Evolutionary conservation across 2,888 invertebrate species (phyloP).

Genomic region (Aspidapion aeneum): DNA sequence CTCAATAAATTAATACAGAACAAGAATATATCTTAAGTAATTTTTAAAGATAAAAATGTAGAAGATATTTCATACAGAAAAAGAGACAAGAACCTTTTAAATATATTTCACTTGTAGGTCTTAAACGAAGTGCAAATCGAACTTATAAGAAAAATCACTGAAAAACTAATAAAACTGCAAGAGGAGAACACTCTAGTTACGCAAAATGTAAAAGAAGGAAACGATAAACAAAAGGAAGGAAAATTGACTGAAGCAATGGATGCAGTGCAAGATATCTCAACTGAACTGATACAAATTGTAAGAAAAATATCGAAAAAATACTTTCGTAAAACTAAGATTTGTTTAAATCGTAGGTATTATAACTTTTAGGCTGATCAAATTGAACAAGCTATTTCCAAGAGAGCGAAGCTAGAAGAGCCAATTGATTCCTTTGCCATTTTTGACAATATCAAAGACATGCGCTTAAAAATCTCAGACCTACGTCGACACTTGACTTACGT

Average conservation of each 20-base stretch:
- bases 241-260: constrained; percentile 39
- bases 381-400: constrained; percentile 19
- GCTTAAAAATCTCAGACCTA: constrained; percentile 46
- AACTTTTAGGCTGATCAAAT: constrained; percentile 32
- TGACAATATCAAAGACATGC: constrained; percentile 33
- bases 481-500: constrained; percentile 45
- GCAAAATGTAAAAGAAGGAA: constrained; percentile 33
- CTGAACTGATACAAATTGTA: constrained; percentile 45
- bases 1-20: too few relatives aligned
- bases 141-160: constrained; percentile 43
- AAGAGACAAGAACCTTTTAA: too few relatives aligned
- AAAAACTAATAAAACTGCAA: constrained; percentile 46
- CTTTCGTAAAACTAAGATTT: too few relatives aligned
- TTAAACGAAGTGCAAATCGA: constrained; percentile 46
- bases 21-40: too few relatives aligned
- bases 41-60: too few relatives aligned
- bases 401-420: not conserved
- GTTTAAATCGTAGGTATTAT: not conserved
- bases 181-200: constrained; percentile 42
- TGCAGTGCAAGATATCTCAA: constrained; percentile 45
- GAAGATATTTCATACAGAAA: too few relatives aligned
- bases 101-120: too few relatives aligned
- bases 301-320: constrained; percentile 14
- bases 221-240: constrained; percentile 28
- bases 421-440: constrained; percentile 11